Evolutionary conservation across 2,888 invertebrate species (phyloP), one percentile per base, ranked within the genome.

Genomic region (Caenorhabditis panamensis): DNA sequence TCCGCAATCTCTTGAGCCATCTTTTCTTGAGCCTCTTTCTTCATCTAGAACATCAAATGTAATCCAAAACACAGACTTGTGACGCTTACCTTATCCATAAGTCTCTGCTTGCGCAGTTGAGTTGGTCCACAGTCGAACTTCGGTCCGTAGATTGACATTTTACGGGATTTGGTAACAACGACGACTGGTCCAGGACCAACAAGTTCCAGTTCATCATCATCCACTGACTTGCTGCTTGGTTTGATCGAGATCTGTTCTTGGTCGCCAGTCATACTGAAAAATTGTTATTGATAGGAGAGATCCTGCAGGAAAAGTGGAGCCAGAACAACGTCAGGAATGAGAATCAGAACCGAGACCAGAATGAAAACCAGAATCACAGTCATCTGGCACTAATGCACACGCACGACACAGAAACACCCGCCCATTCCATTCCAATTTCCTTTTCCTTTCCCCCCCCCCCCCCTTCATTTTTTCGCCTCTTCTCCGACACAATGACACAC

Each of bases 121-220:
- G 51, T 36, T 24, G 75, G 75, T 53, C 75, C 75, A 24, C 18
- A 66, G 6, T 24, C 18, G 61, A 75, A 75, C n/a, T 66, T 59
- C 16, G 75, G 75, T 31, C 75, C 75, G 16, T 75, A 75, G 31
- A 75, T 75, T 2, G 75, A 75, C 75, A 75, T 75, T 16, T 75
- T 75, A 1, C 24, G 37, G 0, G 75, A 75, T 26, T 66, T 36
- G 22, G 49, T 75, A 24, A 59, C 8, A 1, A 75, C 75, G 2
- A 75, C 59, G 6, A 44, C 16, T 6, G 75, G 75, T 22, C 66
- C 59, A 3, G 59, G 18, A 18, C 75, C 75, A 6, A 58, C 61
- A 22, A 49, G 59, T 22, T 61, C 61, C 44, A 66, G 24, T 0
- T 75, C 75, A n/a, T 75, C 73, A 11, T 59, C 49, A 8, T 54